Conservation (phyloP, 2,888 invertebrate species). For the Margaritifera margaritifera region DNA sequence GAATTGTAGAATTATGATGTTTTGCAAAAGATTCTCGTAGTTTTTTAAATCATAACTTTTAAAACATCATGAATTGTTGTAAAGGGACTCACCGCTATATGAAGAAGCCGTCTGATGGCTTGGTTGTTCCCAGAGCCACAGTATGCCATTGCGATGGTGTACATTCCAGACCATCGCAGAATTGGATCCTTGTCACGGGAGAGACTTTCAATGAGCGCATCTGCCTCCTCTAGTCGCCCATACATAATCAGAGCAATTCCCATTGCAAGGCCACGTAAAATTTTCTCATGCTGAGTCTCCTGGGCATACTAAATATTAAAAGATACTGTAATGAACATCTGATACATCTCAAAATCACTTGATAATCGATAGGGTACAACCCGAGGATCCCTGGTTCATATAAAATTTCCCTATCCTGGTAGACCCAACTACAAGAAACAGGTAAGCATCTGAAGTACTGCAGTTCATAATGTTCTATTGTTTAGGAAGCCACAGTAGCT, state of each 20-base stretch:
- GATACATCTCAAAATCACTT: no score
- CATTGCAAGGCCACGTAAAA: slow-evolving; percentile 94
- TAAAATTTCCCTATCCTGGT: no score
- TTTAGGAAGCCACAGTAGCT: no score
- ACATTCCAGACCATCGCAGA: slow-evolving; percentile 95
- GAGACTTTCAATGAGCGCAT: slow-evolving; percentile 91
- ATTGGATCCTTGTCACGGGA: slow-evolving; percentile 95
- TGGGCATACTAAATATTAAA: slow-evolving; percentile 82
- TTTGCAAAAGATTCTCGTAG: no score
- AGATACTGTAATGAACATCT: no score
- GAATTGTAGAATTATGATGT: no score
- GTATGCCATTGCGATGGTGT: slow-evolving; percentile 98
- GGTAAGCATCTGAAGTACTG: no score
- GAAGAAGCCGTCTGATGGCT: slow-evolving; percentile 93
- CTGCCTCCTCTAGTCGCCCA: slow-evolving; percentile 96
- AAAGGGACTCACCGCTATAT: slow-evolving; percentile 86
- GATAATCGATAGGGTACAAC: no score
- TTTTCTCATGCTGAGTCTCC: slow-evolving; percentile 98
- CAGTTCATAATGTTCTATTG: no score
- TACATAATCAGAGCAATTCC: slow-evolving; percentile 98
- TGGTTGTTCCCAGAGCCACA: slow-evolving; percentile 98
- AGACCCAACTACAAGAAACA: no score
- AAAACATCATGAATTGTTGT: neutral
- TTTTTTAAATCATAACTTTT: slow-evolving; percentile 1
- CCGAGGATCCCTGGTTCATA: no score